Evolutionary conservation across 2,888 invertebrate genomes (phyloP).

Genomic region (Melanotus villosus): DNA sequence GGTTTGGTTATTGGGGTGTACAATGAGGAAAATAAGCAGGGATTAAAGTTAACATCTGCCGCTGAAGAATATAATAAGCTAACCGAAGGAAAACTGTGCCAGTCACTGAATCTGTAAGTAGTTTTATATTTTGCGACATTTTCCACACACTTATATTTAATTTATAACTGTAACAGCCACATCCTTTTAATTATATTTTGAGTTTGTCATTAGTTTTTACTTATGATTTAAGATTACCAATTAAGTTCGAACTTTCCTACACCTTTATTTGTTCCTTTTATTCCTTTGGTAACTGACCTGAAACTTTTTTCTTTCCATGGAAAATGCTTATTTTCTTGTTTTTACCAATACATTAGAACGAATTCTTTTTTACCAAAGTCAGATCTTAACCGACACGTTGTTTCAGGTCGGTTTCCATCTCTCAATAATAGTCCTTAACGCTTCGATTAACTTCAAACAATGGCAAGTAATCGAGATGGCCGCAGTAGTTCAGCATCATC

Average conservation of each 20-base stretch:
- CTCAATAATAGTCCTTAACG: constrained; percentile 40
- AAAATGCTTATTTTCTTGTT: too few relatives aligned
- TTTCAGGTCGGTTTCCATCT: constrained; percentile 71
- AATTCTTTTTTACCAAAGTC: background rate
- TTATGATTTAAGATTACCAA: background rate
- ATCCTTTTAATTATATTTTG: constrained; percentile 6
- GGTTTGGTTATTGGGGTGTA: constrained; percentile 73
- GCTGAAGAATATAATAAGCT: constrained; percentile 69
- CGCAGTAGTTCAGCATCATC: constrained; percentile 68
- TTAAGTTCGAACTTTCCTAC: background rate
- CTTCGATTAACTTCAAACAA: constrained; percentile 46
- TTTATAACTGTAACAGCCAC: background rate
- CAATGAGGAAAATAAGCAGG: constrained; percentile 64
- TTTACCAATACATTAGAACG: too few relatives aligned
- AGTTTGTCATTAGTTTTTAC: too few relatives aligned
- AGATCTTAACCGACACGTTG: constrained; percentile 59
- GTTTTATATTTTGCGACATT: background rate
- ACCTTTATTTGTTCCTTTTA: background rate
- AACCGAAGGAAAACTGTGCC: constrained; percentile 68
- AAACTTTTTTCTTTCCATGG: constrained; percentile 54
- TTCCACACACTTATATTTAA: background rate
- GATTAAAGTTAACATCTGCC: constrained; percentile 67
- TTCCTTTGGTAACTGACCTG: constrained; percentile 58
- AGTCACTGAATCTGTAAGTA: constrained; percentile 71
- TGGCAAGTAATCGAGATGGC: constrained; percentile 67